Conservation (phyloP, 2,888 invertebrate species). For the Scelioninae gen. 1 region DNA sequence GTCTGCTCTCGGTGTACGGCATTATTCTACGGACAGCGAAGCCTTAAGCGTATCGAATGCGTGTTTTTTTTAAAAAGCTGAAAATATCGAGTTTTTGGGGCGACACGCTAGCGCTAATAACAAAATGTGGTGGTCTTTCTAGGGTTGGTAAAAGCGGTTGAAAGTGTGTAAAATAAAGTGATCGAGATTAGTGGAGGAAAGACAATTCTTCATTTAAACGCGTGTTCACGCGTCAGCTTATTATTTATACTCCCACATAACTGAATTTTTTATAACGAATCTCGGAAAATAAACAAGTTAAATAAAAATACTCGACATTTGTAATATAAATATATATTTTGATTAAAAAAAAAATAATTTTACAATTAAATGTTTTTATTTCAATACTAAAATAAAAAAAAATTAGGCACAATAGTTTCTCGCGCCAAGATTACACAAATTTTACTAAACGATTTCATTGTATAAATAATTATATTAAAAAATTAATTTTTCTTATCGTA, state of each 20-base stretch:
- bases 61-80: conserved; percentile 77
- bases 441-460: too few species aligned
- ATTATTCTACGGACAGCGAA: conserved; percentile 64
- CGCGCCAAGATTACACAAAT: too few species aligned
- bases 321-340: too few species aligned
- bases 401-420: too few species aligned
- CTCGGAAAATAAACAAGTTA: too few species aligned
- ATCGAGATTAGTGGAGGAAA: conserved; percentile 23
- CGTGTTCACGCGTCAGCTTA: conserved; percentile 2
- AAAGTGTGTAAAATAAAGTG: conserved; percentile 41
- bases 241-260: not conserved
- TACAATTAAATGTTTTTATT: too few species aligned
- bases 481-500: too few species aligned
- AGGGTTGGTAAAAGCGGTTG: conserved; percentile 38
- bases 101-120: conserved; percentile 66
- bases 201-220: conserved; percentile 18
- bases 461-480: too few species aligned
- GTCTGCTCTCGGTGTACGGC: conserved; percentile 57
- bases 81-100: conserved; percentile 81
- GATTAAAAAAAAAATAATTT: too few species aligned
- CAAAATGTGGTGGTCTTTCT: conserved; percentile 26
- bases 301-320: too few species aligned
- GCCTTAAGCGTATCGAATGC: conserved; percentile 81
- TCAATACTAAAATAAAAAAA: too few species aligned
- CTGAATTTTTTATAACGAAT: too few species aligned